Evolutionary conservation across 2,113 vertebrate genomes (phyloP).

Genomic region (Alligator sinensis): DNA sequence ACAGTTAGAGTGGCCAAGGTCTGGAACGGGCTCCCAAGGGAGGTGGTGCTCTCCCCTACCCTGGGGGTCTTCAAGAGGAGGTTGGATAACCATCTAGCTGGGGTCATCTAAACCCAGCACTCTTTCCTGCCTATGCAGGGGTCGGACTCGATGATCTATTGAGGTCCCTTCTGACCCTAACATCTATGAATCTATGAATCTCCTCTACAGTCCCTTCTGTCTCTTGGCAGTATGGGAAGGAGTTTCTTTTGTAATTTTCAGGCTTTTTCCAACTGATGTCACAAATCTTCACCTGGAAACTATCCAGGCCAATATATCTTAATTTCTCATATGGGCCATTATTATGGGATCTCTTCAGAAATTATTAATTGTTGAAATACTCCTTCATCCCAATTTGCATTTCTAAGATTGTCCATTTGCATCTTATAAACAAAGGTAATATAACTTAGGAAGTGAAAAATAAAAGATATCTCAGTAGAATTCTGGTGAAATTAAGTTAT

Average conservation of each 20-base stretch:
- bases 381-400: background rate
- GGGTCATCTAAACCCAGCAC: too few relatives aligned
- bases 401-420: background rate
- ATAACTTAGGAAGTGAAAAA: background rate
- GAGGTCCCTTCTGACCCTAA: too few relatives aligned
- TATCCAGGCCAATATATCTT: background rate
- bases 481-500: background rate
- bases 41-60: too few relatives aligned
- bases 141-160: too few relatives aligned
- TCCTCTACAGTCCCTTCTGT: background rate
- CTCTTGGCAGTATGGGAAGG: background rate
- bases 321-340: background rate
- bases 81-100: too few relatives aligned
- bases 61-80: too few relatives aligned
- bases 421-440: background rate
- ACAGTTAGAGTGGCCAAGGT: too few relatives aligned
- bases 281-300: background rate
- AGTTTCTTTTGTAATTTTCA: background rate
- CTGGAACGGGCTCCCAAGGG: too few relatives aligned
- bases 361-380: background rate
- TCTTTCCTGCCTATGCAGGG: too few relatives aligned
- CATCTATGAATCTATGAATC: background rate
- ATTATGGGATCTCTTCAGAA: background rate
- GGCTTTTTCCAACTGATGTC: background rate
- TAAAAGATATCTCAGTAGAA: background rate